Evolutionary conservation across 2,888 invertebrate genomes (phyloP), one percentile per base, ranked within the genome.

Genomic region (Chrysomela aeneicollis): DNA sequence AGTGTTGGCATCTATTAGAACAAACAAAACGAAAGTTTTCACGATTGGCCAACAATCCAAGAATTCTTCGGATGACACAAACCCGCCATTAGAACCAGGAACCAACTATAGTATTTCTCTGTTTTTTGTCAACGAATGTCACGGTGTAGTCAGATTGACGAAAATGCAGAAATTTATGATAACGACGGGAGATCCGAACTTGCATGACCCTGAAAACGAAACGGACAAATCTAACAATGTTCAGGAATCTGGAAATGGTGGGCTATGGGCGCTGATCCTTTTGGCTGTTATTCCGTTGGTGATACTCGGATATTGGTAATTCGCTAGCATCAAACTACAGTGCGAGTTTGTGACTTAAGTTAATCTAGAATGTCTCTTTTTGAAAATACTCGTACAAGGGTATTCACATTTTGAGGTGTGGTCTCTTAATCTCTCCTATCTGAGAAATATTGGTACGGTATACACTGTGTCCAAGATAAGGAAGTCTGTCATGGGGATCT

Each of bases 11-110:
- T 50, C 26, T 1, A 22, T 10, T 4, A 52, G 59, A 22, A 18
- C 54, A 37, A 18, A 65, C 15, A 19, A 26, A 6, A 26, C 58
- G 0, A 8, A 32, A 0, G n/a, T 2, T 15, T 60, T 62, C 32
- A 19, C 2, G 12, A 64, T 66, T 46, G 61, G 61, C 32, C 30
- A 15, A n/a, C 69, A 59, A 5, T 52, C 19, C 22, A 9, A 32
- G 10, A 58, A 51, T 5, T 6, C 12, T 3, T 1, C 46, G n/a
- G 57, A 59, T 18, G 35, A 63, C 35, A 6, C 59, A 1, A 72
- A 76, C 57, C 58, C 51, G 5, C 62, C 64, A 15, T 63, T 74
- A 12, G 42, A 67, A 18, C 47, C 63, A 21, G 68, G 58, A n/a
- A 69, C 55, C 5, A 64, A 61, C 30, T 70, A 73, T 18, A 49